Conservation (phyloP, 2,113 vertebrate species). For the Leucopsar rothschildi region DNA sequence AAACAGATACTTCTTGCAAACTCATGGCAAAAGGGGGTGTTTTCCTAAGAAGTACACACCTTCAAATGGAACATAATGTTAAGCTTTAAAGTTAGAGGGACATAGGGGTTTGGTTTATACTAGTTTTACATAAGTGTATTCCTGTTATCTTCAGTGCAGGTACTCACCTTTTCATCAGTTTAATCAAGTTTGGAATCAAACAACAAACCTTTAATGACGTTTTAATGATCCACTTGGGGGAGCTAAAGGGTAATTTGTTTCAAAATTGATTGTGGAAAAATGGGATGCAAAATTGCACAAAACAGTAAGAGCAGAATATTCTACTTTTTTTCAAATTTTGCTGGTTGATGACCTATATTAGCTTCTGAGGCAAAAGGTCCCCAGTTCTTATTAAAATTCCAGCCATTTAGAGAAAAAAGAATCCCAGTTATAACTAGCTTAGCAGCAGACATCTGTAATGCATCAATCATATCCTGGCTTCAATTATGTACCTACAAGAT, state of each 20-base stretch:
- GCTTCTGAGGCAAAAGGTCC: neutral
- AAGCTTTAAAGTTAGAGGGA: neutral
- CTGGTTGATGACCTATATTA: neutral
- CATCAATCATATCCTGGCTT: neutral
- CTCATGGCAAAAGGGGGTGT: neutral
- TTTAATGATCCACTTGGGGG: conserved; percentile 54
- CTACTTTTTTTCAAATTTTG: neutral
- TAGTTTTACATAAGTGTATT: neutral
- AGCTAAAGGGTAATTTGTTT: conserved; percentile 59
- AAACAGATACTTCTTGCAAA: neutral
- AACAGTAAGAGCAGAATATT: neutral
- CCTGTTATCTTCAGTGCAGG: neutral
- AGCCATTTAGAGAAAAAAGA: neutral
- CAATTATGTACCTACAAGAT: neutral
- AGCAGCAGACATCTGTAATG: neutral
- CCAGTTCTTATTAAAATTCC: neutral
- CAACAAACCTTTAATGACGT: conserved; percentile 1
- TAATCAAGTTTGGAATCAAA: neutral
- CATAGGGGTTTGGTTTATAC: neutral
- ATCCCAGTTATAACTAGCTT: neutral
- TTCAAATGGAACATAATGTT: neutral
- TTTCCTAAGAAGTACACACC: neutral
- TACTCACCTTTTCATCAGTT: neutral
- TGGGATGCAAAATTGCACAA: neutral
- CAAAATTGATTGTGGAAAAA: neutral